phyloP scores from a whole-genome alignment of 2,797 vertebrate genomes.

The Cichlasoma orientale region DNA sequence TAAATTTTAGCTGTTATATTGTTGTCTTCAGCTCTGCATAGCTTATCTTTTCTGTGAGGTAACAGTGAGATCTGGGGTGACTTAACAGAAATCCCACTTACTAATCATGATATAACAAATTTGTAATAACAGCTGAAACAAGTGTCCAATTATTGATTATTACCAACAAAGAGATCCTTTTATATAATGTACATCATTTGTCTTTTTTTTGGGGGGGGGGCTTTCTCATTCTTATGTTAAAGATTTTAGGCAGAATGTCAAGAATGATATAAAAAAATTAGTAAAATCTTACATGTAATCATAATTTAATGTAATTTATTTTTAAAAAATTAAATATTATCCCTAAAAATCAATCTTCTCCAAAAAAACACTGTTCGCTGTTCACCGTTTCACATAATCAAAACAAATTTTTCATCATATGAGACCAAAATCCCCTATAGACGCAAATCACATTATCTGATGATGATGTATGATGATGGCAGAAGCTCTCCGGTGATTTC shows the following conservation, averaged over 20 bases:
- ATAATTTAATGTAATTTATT: too few species aligned
- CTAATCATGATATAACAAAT: not conserved
- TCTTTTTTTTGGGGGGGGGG: rapidly evolving
- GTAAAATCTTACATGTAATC: too few species aligned
- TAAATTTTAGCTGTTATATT: too few species aligned
- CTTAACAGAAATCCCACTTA: not conserved
- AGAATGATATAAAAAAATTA: too few species aligned
- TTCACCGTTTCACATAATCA: not conserved
- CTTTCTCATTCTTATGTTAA: not conserved
- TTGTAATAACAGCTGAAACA: not conserved
- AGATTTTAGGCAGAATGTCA: too few species aligned
- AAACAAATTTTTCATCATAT: not conserved
- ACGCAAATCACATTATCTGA: not conserved
- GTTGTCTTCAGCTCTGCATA: not conserved
- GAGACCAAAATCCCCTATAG: not conserved
- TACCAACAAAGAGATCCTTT: not conserved
- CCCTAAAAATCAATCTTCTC: not conserved
- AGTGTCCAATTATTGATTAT: not conserved
- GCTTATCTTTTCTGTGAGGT: not conserved
- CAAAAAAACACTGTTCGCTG: too few species aligned
- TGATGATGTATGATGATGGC: not conserved
- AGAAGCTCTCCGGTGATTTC: not conserved
- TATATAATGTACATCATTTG: not conserved
- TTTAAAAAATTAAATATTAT: too few species aligned
- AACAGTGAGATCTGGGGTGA: not conserved